Percentiles rank a stretch among this genome's conserved stretches.
phyloP scores from a whole-genome alignment of 1,140 invertebrate species.

The Polyergus mexicanus region DNA sequence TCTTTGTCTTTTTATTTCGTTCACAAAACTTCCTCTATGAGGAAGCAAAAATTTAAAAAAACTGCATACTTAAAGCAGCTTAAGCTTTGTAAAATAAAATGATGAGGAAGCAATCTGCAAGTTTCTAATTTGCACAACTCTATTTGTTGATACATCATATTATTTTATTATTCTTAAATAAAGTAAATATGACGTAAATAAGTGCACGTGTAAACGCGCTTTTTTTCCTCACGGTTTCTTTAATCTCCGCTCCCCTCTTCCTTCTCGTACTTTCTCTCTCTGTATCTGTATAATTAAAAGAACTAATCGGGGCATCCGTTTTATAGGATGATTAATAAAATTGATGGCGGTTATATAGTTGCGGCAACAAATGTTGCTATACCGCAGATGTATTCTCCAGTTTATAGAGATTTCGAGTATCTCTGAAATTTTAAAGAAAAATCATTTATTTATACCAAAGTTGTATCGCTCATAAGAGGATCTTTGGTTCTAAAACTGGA shows the following conservation, averaged over 20 bases:
- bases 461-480: not conserved
- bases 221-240: not conserved
- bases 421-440: not conserved
- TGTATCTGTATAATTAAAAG: not conserved
- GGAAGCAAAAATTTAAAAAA: no score
- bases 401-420: no score
- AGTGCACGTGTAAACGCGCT: not conserved
- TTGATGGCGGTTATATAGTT: not conserved
- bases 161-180: not conserved
- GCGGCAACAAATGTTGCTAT: not conserved
- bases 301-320: not conserved
- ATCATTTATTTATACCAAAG: not conserved
- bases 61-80: no score
- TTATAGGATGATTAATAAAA: slow-evolving; percentile 19
- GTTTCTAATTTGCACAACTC: no score
- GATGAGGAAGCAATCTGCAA: no score
- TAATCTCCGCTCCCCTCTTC: not conserved
- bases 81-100: no score
- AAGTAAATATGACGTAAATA: not conserved
- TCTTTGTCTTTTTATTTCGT: no score
- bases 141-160: not conserved
- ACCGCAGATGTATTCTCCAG: not conserved
- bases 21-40: no score
- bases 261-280: no score
- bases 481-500: not conserved